Conservation (phyloP, 1,140 invertebrate species). For the Lasioglossum baleicum region DNA sequence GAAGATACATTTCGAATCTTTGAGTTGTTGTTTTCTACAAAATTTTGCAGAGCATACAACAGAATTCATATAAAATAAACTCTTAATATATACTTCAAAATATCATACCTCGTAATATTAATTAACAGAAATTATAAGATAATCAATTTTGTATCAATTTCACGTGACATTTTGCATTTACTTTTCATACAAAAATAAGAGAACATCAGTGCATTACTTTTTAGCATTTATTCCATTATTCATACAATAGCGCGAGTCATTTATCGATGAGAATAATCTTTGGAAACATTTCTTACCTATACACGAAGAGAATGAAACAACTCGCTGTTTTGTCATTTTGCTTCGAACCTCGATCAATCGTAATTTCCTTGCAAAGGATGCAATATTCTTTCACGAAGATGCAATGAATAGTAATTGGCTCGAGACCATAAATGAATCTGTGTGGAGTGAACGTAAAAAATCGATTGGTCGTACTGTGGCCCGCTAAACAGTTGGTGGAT, state of each 20-base stretch:
- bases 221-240: conserved; percentile 28
- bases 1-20: not conserved
- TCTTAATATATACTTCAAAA: conserved; percentile 19
- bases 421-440: conserved; percentile 61
- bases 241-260: not conserved
- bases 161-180: not conserved
- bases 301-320: not conserved
- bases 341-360: conserved; percentile 51
- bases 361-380: conserved; percentile 21
- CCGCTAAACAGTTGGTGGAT: conserved; percentile 62
- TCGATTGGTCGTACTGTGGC: conserved; percentile 69
- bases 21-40: conserved; percentile 1
- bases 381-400: conserved; percentile 11
- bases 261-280: not conserved
- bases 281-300: not conserved
- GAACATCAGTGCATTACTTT: conserved; percentile 1
- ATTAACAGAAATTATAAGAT: not conserved
- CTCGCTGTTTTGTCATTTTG: conserved; percentile 24
- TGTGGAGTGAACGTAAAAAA: conserved; percentile 29
- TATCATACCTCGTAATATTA: conserved; percentile 6
- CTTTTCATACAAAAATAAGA: not conserved
- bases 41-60: conserved; percentile 2
- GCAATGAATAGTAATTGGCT: conserved; percentile 32
- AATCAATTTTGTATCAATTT: conserved; percentile 17
- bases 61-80: not conserved